Evolutionary conservation across 1,140 invertebrate genomes (phyloP).

Genomic region (Zaprionus tsacasi): DNA sequence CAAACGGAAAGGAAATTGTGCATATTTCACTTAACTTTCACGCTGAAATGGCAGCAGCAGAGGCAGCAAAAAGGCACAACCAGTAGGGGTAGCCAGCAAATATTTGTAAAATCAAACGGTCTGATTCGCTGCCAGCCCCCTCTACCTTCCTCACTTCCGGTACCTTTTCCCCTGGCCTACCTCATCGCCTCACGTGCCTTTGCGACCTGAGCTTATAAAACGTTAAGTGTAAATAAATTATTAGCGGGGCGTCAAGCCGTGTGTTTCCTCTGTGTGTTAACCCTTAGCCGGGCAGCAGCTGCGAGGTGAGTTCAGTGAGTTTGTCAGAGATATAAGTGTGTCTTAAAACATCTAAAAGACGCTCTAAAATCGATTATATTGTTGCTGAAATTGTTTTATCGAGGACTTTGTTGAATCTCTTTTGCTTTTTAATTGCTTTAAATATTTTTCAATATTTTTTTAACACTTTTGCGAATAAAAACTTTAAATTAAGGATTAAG

Average conservation of each 20-base stretch:
- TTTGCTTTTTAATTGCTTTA: no score
- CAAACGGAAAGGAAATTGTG: conserved; percentile 65
- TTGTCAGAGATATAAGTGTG: not conserved
- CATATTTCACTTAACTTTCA: conserved; percentile 77
- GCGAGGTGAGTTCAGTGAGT: conserved; percentile 10
- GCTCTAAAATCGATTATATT: no score
- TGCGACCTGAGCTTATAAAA: conserved; percentile 60
- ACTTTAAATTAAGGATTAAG: no score
- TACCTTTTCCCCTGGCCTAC: not conserved
- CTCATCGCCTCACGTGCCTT: conserved; percentile 5
- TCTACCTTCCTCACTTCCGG: not conserved
- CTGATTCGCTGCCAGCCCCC: conserved; percentile 19
- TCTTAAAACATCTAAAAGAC: no score
- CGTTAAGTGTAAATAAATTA: conserved; percentile 81
- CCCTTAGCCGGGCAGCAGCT: conserved; percentile 24
- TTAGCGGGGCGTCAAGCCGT: conserved; percentile 55
- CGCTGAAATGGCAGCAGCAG: conserved; percentile 66
- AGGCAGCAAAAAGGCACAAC: conserved; percentile 23
- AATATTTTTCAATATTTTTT: no score
- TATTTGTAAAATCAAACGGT: conserved; percentile 76
- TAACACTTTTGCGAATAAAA: no score
- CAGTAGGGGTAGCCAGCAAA: conserved; percentile 47
- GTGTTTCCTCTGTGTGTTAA: conserved; percentile 55
- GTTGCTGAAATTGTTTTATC: no score
- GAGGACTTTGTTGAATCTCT: no score